Base-by-base conservation (phyloP, 2,888 invertebrate genomes). In the Exephanes ischioxanthus region DNA sequence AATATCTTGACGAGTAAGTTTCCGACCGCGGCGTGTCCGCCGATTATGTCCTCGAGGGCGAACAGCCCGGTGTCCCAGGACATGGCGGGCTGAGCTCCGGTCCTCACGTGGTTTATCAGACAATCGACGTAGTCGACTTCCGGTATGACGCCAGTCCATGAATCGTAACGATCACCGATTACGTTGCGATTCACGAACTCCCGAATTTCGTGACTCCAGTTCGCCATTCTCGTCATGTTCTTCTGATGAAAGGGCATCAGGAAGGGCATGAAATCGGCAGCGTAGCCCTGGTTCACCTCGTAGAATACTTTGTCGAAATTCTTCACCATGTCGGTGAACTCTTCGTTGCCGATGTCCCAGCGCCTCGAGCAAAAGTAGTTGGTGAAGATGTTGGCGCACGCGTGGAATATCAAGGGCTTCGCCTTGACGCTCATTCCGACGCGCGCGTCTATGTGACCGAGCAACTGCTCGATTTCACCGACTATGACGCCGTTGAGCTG, bases 261-360 rank as follows among this genome's bases (percentile, higher is more conserved):
- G 89, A 95, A 95, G 0, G 96, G 96, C 71, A 96, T 92, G 87
- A 96, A 96, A 90, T 96, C 96, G 0, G 96, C 95, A 0, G 96
- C 95, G 91, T 96, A 96, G 1, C 96, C 96, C 91, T 96, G 96
- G 91, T 96, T 96, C 7, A 96, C 96, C 90, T 96, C 96, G 92
- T 95, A 96, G 92, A 96, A 96, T 67, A 96, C 95, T 55, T 95
- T 95, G 90, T 96, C 96, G 89, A 96, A 96, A 88, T 95, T 95
- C 30, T 93, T 90, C 0, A 96, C 93, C 93, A 96, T 95, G 37
- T 93, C 90, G 1, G 89, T 87, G 91, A 96, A 96, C 0, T 92
- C 92, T 2, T 87, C 63, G 89, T 95, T 93, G 55, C 94, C 91
- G n/a, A 91, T 87, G 1, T 93, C 91, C 91, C 95, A 96, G 22